Evolutionary conservation across 2,113 vertebrate species (phyloP).

Genomic region (Epinephelus moara): DNA sequence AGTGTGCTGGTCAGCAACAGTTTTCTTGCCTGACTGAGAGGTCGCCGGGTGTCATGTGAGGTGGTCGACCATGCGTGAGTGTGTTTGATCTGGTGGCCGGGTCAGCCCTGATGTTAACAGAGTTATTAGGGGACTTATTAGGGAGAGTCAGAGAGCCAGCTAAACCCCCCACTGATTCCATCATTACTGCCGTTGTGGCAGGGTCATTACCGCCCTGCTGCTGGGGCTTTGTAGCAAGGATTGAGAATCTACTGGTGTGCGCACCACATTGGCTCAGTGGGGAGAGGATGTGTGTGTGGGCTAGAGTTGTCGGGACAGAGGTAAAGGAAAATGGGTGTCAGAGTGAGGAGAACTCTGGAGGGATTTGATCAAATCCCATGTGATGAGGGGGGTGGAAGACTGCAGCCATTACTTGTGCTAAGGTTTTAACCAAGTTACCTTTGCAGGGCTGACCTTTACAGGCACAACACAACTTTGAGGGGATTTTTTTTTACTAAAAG

Average conservation of each 20-base stretch:
- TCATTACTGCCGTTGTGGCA: constrained; percentile 77
- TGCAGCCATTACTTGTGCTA: constrained; percentile 27
- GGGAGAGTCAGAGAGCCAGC: constrained; percentile 73
- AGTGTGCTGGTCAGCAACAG: constrained; percentile 36
- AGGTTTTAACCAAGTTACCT: constrained; percentile 38
- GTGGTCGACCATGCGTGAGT: constrained; percentile 57
- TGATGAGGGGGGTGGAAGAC: constrained; percentile 39
- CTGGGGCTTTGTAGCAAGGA: constrained; percentile 77
- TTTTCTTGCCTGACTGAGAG: constrained; percentile 46
- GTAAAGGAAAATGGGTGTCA: constrained; percentile 49
- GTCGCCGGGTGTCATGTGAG: constrained; percentile 47
- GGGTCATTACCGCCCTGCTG: constrained; percentile 81
- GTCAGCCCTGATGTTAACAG: constrained; percentile 80
- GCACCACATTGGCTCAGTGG: constrained; percentile 42
- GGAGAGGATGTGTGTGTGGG: constrained; percentile 31
- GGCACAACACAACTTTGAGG: constrained; percentile 23
- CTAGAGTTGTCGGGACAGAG: constrained; percentile 32
- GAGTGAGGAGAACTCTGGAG: constrained; percentile 40
- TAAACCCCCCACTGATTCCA: constrained; percentile 80
- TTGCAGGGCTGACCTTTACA: constrained; percentile 59
- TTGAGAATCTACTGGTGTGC: constrained; percentile 71
- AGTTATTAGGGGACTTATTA: constrained; percentile 86
- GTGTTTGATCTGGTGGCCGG: constrained; percentile 74
- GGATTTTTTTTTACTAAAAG: too few species aligned
- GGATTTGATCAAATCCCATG: constrained; percentile 75